phyloP scores from a whole-genome alignment of 2,113 vertebrate genomes.

The zebrafish (Danio rerio) region DNA sequence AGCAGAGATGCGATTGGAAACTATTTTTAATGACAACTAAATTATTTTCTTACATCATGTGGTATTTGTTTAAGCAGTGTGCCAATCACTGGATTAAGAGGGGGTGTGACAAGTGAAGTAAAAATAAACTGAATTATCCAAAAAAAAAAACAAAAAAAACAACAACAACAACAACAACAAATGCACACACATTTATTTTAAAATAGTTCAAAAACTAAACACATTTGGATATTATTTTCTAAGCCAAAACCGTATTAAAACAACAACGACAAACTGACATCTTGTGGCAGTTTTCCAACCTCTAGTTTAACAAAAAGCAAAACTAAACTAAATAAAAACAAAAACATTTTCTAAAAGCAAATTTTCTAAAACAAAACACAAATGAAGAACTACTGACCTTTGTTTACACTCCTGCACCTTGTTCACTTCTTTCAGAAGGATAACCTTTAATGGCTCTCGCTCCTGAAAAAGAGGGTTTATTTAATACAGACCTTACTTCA shows the following conservation, averaged over 20 bases:
- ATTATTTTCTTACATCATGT: no score
- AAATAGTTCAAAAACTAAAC: no score
- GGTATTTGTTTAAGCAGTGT: neutral
- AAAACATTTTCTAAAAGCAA: neutral
- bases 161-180: no score
- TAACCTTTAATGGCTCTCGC: slow-evolving; percentile 87
- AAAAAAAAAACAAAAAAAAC: no score
- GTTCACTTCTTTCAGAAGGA: slow-evolving; percentile 91
- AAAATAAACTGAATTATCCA: no score
- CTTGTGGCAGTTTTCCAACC: no score
- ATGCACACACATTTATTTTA: no score
- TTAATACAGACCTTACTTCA: neutral
- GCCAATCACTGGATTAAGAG: neutral
- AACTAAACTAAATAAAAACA: neutral
- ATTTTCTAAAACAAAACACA: neutral
- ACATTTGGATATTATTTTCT: neutral
- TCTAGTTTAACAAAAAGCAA: neutral
- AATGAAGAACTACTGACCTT: slow-evolving; percentile 78
- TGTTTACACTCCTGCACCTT: slow-evolving; percentile 97
- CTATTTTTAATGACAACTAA: no score
- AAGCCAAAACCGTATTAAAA: neutral
- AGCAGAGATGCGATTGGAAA: no score
- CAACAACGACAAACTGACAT: neutral
- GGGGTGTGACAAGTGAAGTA: no score
- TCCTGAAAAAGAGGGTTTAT: slow-evolving; percentile 73